These are phyloP conservation scores for Euschistus heros DNA, from an alignment of 1,140 invertebrate genomes.

Conservation along the genomic window DNA sequence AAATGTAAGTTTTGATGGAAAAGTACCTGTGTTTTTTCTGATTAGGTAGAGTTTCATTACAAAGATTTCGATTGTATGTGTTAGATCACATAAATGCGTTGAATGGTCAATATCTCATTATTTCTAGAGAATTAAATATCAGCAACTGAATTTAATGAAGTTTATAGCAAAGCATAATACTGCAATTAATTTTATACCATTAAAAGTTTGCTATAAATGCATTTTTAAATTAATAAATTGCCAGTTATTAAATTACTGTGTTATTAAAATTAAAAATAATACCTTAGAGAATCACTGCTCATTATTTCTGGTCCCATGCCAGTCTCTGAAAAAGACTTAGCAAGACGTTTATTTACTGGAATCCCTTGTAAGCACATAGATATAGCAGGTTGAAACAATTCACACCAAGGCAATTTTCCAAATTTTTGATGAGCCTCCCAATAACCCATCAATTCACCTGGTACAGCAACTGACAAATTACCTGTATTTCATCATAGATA, in stretches of 20 bases:
- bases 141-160: too few relatives aligned
- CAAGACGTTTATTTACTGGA: conserved; percentile 14
- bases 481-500: conserved; percentile 41
- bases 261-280: not conserved
- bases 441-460: conserved; percentile 83
- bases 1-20: too few relatives aligned
- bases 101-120: too few relatives aligned
- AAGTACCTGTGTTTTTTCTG: too few relatives aligned
- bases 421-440: conserved; percentile 70
- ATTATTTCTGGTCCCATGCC: conserved; percentile 20
- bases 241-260: not conserved
- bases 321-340: conserved; percentile 14
- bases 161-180: too few relatives aligned
- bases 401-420: conserved; percentile 71
- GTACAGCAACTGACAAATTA: conserved; percentile 67
- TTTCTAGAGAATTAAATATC: too few relatives aligned
- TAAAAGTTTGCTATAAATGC: not conserved
- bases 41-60: too few relatives aligned
- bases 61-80: too few relatives aligned
- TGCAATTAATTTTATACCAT: not conserved
- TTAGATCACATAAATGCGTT: too few relatives aligned
- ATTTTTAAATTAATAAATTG: not conserved
- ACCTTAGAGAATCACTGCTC: conserved; percentile 17
- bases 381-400: conserved; percentile 65
- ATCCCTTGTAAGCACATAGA: conserved; percentile 59